phyloP scores from a whole-genome alignment of 2,888 invertebrate species.

The Chrysodeixis includens region DNA sequence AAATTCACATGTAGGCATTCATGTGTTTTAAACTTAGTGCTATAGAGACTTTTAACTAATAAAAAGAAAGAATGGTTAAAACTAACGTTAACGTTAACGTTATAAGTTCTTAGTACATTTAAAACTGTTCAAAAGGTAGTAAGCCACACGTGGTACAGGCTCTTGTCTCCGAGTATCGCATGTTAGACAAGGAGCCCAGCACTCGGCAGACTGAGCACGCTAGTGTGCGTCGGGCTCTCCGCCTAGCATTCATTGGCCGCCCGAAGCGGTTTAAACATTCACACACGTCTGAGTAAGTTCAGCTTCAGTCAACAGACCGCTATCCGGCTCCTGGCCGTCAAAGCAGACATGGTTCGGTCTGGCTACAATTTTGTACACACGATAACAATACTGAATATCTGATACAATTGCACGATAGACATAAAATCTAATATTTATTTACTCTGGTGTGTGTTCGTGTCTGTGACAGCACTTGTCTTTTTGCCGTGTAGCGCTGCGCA shows the following conservation, averaged over 20 bases:
- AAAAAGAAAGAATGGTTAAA: too few relatives aligned
- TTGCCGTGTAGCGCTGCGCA: background rate
- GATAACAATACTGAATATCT: conserved; percentile 10
- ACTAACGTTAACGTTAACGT: too few relatives aligned
- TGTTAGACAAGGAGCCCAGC: background rate
- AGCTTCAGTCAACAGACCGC: conserved; percentile 29
- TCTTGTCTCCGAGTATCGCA: background rate
- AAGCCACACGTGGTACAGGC: background rate
- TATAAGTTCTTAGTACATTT: background rate
- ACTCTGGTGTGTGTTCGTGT: background rate
- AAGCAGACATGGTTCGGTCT: conserved; percentile 13
- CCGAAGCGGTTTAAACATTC: conserved; percentile 37
- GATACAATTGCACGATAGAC: background rate
- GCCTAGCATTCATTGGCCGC: conserved; percentile 31
- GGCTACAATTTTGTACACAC: conserved; percentile 8
- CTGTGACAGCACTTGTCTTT: background rate
- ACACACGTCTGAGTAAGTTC: conserved; percentile 30
- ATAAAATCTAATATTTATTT: background rate
- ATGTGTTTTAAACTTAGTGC: too few relatives aligned
- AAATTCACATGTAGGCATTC: too few relatives aligned
- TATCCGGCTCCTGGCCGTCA: conserved; percentile 18
- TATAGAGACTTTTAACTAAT: too few relatives aligned
- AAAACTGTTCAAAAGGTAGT: background rate
- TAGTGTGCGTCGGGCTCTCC: conserved; percentile 15
- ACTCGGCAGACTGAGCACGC: background rate